Base-by-base conservation (phyloP, 2,113 vertebrate species). In the Channa maculata region DNA sequence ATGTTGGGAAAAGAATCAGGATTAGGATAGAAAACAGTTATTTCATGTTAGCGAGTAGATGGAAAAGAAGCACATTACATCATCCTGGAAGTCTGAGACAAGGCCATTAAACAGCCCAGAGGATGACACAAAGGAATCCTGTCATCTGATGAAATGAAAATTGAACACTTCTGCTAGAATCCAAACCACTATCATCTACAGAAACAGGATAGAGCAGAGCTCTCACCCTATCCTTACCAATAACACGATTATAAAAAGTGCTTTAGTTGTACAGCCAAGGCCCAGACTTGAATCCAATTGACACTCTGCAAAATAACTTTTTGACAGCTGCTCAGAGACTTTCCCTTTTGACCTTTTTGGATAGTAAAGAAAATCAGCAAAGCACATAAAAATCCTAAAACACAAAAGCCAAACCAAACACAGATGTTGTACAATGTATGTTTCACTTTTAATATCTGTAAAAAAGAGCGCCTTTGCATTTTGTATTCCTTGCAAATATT, bases 101-200 rank as follows among this genome's bases (percentile, higher is more conserved):
- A 59, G 41, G 41, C 36, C 69, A 46, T 59, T 36, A 8, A 68
- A 67, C 49, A 44, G 64, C 13, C 36, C 1, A 7, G 14, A 67
- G 38, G 8, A n/a, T 66, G 39, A 46, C 24, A 50, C 5, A 67
- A 51, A 71, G 66, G 43, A 24, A 50, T 33, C 43, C 6, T 69
- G 24, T n/a, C 34, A 46, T 70, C 36, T 43, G 15, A 69, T 70
- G 45, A 77, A 67, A 72, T 62, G 45, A 50, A 77, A 80, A 74
- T 53, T 24, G 46, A 71, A 79, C 45, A 63, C 51, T 53, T 70
- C 44, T 67, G 52, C 44, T 14, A 9, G 10, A 43, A 41, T 15
- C 14, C 5, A 63, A 65, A 77, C n/a, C 36, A 41, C 64, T 8
- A 15, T 68, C 33, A 60, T 14, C 45, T 8, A 51, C 46, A 65